Evolutionary conservation across 2,113 vertebrate species (phyloP).

Genomic region (Amia ocellicauda): DNA sequence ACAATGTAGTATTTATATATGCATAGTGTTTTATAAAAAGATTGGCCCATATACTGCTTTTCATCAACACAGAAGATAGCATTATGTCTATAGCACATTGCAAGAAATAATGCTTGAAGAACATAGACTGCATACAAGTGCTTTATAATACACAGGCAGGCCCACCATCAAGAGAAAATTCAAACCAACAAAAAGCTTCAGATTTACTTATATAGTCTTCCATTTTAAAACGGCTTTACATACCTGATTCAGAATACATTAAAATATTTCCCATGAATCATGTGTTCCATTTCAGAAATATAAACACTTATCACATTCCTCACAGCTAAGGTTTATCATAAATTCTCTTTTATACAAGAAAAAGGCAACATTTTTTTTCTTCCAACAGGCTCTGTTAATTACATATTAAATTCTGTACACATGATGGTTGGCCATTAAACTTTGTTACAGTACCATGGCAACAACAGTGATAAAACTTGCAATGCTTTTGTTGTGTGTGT

Average conservation of each 20-base stretch:
- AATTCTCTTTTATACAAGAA: constrained; percentile 99
- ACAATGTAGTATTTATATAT: constrained; percentile 98
- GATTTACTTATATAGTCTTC: constrained; percentile 79
- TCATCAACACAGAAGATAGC: constrained; percentile 86
- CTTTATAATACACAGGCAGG: constrained; percentile 88
- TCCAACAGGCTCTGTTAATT: constrained; percentile 87
- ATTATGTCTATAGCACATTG: constrained; percentile 81
- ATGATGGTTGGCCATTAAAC: constrained; percentile 76
- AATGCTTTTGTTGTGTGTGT: constrained; percentile 61
- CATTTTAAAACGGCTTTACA: constrained; percentile 89
- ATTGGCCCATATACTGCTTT: constrained; percentile 94
- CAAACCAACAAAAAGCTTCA: constrained; percentile 79
- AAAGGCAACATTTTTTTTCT: constrained; percentile 87
- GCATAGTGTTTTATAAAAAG: constrained; percentile 98
- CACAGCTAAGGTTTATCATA: constrained; percentile 89
- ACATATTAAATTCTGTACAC: constrained; percentile 87
- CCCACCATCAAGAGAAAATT: constrained; percentile 78
- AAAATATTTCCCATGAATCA: constrained; percentile 91
- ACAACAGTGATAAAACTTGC: constrained; percentile 90
- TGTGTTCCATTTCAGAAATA: constrained; percentile 92
- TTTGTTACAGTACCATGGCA: constrained; percentile 88
- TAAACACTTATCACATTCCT: constrained; percentile 95
- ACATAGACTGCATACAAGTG: constrained; percentile 85
- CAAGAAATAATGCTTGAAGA: constrained; percentile 84
- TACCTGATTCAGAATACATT: constrained; percentile 97